These are phyloP conservation scores for Cyanistes caeruleus DNA, from an alignment of 2,113 vertebrate genomes.

Conservation along the genomic window DNA sequence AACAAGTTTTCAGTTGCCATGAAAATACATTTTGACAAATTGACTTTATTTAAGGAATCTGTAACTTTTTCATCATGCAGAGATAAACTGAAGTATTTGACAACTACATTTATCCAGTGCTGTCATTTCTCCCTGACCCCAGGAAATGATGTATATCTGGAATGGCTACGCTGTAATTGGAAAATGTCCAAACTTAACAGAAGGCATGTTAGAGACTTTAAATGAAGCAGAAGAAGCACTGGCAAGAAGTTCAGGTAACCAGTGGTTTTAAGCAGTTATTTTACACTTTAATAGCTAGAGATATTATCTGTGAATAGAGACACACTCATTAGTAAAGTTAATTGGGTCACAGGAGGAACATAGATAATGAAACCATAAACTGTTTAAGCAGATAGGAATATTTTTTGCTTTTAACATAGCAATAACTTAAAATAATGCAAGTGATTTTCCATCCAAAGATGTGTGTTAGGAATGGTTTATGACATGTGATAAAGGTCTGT, in stretches of 20 bases:
- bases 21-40: neutral
- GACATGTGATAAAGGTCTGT: neutral
- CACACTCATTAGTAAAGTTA: neutral
- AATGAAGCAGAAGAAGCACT: slow-evolving; percentile 84
- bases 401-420: neutral
- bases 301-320: neutral
- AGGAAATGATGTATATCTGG: slow-evolving; percentile 99
- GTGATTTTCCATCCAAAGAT: neutral
- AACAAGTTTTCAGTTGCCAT: neutral
- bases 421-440: neutral
- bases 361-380: neutral
- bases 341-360: neutral
- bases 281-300: neutral
- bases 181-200: slow-evolving; percentile 90
- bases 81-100: neutral
- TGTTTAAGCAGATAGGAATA: neutral
- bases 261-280: neutral
- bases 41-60: neutral
- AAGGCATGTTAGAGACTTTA: slow-evolving; percentile 90
- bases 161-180: slow-evolving; percentile 96
- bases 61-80: neutral
- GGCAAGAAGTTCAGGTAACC: slow-evolving; percentile 84
- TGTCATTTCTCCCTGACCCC: slow-evolving; percentile 23
- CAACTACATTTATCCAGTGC: neutral
- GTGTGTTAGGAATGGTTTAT: neutral